phyloP scores from a whole-genome alignment of 2,888 invertebrate species.

The Scaeva pyrastri region DNA sequence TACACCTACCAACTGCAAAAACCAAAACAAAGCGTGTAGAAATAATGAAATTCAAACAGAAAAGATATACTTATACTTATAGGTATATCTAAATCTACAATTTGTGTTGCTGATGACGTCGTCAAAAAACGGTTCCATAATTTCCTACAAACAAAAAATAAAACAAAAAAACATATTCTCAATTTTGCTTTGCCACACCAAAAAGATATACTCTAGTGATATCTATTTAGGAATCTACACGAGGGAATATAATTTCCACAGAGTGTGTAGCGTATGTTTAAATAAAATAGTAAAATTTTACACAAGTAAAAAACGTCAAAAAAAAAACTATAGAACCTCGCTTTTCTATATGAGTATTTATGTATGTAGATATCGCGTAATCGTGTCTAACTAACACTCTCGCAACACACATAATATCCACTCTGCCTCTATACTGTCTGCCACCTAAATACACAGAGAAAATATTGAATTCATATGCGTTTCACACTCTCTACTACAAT shows the following conservation, averaged over 20 bases:
- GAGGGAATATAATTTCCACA: constrained; percentile 10
- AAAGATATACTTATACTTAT: constrained; percentile 1
- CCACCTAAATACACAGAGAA: constrained; percentile 9
- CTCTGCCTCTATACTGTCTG: too few species aligned
- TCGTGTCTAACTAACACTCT: constrained; percentile 1
- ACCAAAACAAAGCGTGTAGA: constrained; percentile 60
- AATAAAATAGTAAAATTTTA: constrained; percentile 44
- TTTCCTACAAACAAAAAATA: too few species aligned
- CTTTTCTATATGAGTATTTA: constrained; percentile 19
- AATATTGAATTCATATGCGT: constrained; percentile 37
- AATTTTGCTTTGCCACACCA: constrained; percentile 30
- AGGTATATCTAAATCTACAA: neutral
- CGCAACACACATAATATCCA: constrained; percentile 2
- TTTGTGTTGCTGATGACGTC: constrained; percentile 60
- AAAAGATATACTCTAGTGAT: too few species aligned
- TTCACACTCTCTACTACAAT: constrained; percentile 9
- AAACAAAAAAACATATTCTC: too few species aligned
- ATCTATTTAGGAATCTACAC: constrained; percentile 59
- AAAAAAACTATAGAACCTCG: constrained; percentile 4
- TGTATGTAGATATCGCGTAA: neutral
- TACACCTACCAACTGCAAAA: constrained; percentile 30
- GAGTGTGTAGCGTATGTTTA: constrained; percentile 27
- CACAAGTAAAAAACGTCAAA: neutral
- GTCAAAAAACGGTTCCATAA: constrained; percentile 25
- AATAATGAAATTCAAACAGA: constrained; percentile 59